Conservation (phyloP, 1,140 invertebrate species). For the Apis mellifera region Amel_HAv3.1 CM009933.2:6651001-6651500, state of each 20-base stretch:
- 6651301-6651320: slow-evolving; percentile 17
- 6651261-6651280: slow-evolving; percentile 23
- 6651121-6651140: slow-evolving; percentile 58
- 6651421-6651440: neutral
- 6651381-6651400: slow-evolving; percentile 9
- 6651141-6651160: slow-evolving; percentile 30
- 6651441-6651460: neutral
- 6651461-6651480: neutral
- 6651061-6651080: neutral
- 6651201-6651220: slow-evolving; percentile 17
- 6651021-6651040: slow-evolving; percentile 6
- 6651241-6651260: slow-evolving; percentile 32
- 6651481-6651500: neutral
- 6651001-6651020: neutral
- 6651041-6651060: neutral
- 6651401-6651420: neutral
- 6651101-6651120: slow-evolving; percentile 39
- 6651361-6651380: neutral
- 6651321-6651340: slow-evolving; percentile 23
- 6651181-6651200: neutral
- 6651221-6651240: neutral
- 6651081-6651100: neutral
- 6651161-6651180: slow-evolving; percentile 8
- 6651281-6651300: neutral
- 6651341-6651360: neutral